Evolutionary conservation across 2,888 invertebrate genomes (phyloP), one percentile per base, ranked within the genome.

Genomic region (Unio delphinus): DNA sequence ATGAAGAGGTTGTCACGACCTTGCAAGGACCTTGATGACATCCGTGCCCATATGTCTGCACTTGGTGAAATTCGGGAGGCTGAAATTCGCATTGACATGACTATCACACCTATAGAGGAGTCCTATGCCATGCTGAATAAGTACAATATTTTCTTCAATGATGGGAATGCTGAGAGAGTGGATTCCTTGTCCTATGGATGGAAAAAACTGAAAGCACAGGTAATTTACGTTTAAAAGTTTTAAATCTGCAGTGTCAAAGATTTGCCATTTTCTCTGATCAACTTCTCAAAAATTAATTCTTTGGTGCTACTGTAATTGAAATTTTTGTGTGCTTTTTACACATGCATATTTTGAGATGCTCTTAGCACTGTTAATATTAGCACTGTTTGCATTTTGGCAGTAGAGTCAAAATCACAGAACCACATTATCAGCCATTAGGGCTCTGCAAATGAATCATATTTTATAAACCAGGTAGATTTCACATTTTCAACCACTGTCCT

Each of bases 51-150:
- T 69, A 98, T 98, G 96, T 96, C 96, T 75, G 96, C 95, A 0
- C 90, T 98, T 70, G 94, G 94, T 86, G 89, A 97, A 90, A 96
- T 97, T 67, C 92, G 98, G 5, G 96, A 97, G 83, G 95, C 95
- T 86, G 98, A 98, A 90, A 96, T 98, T 20, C 96, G 96, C 83
- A 96, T 98, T 94, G 98, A 98, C 87, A 91, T 97, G 65, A 95
- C 94, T 83, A 97, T 98, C 70, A 95, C 95, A 84, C 98, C 98
- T 0, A 96, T 98, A 72, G 98, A 98, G 92, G 95, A 98, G 92
- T 96, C 97, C 0, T 98, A 98, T 88, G 96, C 95, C 85, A 94
- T 97, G 56, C 93, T 98, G 5, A 94, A 94, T 2, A 94, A 95
- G 17, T 96, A 95, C 88, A 95, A 96, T 79, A 93, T 98, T 4